A percentile compares a stretch with the other conserved stretches of the same genome.
These are phyloP conservation scores for Gadus chalcogrammus DNA, from an alignment of 2,113 vertebrate species.

Conservation along the genomic window DNA sequence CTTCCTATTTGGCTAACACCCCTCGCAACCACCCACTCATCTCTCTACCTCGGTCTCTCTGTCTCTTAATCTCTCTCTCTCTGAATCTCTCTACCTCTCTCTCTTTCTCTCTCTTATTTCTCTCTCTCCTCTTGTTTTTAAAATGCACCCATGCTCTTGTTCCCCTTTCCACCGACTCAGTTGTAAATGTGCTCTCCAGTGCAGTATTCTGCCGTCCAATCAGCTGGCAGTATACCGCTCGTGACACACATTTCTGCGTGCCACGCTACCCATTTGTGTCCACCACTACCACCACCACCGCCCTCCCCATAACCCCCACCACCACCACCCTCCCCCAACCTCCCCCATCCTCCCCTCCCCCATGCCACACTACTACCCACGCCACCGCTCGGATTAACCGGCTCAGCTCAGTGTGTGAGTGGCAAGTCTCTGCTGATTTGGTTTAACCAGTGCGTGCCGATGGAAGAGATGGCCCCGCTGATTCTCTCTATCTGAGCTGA, in stretches of 20 bases:
- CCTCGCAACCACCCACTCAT: neutral
- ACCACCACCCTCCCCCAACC: neutral
- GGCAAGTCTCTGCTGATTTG: slow-evolving; percentile 2
- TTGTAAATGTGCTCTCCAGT: neutral
- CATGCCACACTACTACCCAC: neutral
- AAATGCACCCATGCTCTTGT: too few relatives aligned
- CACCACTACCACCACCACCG: too few relatives aligned
- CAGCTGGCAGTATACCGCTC: neutral
- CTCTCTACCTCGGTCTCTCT: neutral
- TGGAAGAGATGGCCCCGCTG: slow-evolving; percentile 1
- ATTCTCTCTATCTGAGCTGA: slow-evolving; percentile 1
- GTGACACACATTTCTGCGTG: neutral
- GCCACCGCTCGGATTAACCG: neutral
- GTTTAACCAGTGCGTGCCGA: slow-evolving; percentile 16
- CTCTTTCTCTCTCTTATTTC: neutral
- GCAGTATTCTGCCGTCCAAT: neutral
- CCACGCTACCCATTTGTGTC: neutral
- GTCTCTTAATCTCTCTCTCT: neutral
- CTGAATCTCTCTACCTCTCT: too few relatives aligned
- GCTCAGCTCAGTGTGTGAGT: slow-evolving; percentile 32
- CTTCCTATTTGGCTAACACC: neutral
- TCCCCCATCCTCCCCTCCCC: neutral
- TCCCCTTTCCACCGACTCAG: neutral
- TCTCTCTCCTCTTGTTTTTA: neutral
- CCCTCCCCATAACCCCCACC: neutral